A percentile compares a stretch with the other conserved stretches of the same genome.
phyloP scores from a whole-genome alignment of 2,797 vertebrate genomes.

The Vespertilio murinus region DNA sequence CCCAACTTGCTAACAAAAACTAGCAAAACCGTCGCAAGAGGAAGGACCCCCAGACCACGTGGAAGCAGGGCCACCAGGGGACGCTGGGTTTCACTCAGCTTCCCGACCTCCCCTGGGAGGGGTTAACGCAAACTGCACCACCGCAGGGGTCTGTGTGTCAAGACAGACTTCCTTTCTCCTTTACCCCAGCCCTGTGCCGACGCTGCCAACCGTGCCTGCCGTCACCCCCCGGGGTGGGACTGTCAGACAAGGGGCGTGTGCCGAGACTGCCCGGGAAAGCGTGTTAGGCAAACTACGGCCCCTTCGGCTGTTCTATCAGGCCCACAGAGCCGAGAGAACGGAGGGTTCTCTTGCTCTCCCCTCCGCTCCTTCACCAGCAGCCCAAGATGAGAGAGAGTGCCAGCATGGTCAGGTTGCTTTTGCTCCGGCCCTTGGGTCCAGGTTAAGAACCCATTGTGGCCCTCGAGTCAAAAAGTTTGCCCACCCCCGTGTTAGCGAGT shows the following conservation, averaged over 20 bases:
- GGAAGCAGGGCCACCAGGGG: not conserved
- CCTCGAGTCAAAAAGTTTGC: too few relatives aligned
- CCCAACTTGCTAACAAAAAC: not conserved
- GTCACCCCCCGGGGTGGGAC: not conserved
- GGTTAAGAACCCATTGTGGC: too few relatives aligned
- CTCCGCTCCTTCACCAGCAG: too few relatives aligned
- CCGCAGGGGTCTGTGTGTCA: not conserved
- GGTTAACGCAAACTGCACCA: rapidly evolving
- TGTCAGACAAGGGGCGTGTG: not conserved
- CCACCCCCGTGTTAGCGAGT: rapidly evolving
- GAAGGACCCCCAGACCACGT: not conserved
- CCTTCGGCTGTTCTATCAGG: too few relatives aligned
- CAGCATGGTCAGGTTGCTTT: too few relatives aligned
- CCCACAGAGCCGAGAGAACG: too few relatives aligned
- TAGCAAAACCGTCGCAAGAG: too few relatives aligned
- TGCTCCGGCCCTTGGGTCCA: too few relatives aligned
- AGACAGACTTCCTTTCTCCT: not conserved
- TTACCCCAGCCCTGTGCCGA: not conserved
- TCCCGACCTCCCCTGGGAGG: not conserved
- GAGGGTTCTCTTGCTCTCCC: too few relatives aligned
- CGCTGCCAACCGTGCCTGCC: not conserved
- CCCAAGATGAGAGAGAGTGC: too few relatives aligned
- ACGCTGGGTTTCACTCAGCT: not conserved
- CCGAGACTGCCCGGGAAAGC: not conserved
- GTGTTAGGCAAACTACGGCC: too few relatives aligned